These are phyloP conservation scores for Cygnus olor DNA, from an alignment of 2,797 vertebrate genomes.

Conservation along the genomic window DNA sequence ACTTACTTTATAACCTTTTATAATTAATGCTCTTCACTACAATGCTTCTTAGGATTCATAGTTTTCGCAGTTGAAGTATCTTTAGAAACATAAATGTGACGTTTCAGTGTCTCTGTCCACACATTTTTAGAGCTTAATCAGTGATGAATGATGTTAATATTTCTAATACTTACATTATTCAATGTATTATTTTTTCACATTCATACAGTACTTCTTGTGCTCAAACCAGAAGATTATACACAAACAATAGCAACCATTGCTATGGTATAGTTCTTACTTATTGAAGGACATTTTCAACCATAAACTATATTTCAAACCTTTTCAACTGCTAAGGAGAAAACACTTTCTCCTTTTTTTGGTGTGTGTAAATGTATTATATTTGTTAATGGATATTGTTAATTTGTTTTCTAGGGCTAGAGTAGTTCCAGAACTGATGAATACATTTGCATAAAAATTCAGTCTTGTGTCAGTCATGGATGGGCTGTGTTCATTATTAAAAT, in stretches of 20 bases:
- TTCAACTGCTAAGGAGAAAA: not conserved
- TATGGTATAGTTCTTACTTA: conserved; percentile 1
- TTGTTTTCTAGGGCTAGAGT: conserved; percentile 38
- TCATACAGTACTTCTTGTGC: not conserved
- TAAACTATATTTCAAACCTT: not conserved
- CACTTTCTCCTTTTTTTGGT: not conserved
- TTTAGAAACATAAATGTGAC: not conserved
- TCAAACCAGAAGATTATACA: not conserved
- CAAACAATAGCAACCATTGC: conserved; percentile 23
- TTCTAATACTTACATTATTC: not conserved
- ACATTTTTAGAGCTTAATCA: not conserved
- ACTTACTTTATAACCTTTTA: not conserved
- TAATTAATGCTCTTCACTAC: not conserved
- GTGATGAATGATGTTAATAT: not conserved
- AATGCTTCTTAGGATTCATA: not conserved
- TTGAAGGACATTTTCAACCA: not conserved
- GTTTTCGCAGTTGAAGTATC: not conserved
- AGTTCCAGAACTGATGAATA: conserved; percentile 18
- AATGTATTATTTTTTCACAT: not conserved
- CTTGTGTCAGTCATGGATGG: conserved; percentile 27
- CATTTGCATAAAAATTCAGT: conserved; percentile 36
- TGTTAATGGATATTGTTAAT: conserved; percentile 26
- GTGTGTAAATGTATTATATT: not conserved
- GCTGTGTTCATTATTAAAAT: conserved; percentile 46
- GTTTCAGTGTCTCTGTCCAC: not conserved